phyloP scores from a whole-genome alignment of 2,888 invertebrate species.

The Coleophora deauratella region DNA sequence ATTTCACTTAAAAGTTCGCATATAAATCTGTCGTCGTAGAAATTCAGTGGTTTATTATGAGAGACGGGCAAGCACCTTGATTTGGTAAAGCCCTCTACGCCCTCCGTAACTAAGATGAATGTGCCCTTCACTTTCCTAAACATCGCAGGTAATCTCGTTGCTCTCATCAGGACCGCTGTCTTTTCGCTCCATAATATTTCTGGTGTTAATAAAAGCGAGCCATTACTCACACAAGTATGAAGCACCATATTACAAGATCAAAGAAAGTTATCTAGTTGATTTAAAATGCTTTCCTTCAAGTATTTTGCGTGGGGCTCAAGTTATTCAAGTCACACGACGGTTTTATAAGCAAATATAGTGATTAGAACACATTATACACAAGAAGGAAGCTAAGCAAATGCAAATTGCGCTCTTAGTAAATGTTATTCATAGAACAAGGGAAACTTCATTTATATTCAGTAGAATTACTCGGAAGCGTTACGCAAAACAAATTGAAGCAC shows the following conservation, averaged over 20 bases:
- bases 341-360: conserved; percentile 18
- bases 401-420: conserved; percentile 52
- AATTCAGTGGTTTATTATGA: conserved; percentile 3
- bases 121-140: conserved; percentile 31
- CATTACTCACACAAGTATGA: conserved; percentile 46
- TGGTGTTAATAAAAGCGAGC: conserved; percentile 46
- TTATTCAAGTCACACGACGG: too few relatives aligned
- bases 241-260: conserved; percentile 18
- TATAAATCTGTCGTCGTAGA: neutral
- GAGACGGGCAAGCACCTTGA: conserved; percentile 18
- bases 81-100: conserved; percentile 22
- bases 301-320: too few relatives aligned
- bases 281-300: too few relatives aligned
- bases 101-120: conserved; percentile 30
- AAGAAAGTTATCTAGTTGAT: too few relatives aligned
- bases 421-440: conserved; percentile 59
- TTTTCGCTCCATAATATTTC: conserved; percentile 38
- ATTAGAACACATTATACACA: conserved; percentile 30
- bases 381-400: conserved; percentile 39
- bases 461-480: conserved; percentile 44
- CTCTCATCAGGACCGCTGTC: conserved; percentile 36
- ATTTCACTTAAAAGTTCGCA: conserved; percentile 3
- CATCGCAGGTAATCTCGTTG: conserved; percentile 39
- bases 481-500: conserved; percentile 38
- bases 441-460: conserved; percentile 59